Base-by-base conservation (phyloP, 2,797 vertebrate species). In the Acipenser ruthenus region DNA sequence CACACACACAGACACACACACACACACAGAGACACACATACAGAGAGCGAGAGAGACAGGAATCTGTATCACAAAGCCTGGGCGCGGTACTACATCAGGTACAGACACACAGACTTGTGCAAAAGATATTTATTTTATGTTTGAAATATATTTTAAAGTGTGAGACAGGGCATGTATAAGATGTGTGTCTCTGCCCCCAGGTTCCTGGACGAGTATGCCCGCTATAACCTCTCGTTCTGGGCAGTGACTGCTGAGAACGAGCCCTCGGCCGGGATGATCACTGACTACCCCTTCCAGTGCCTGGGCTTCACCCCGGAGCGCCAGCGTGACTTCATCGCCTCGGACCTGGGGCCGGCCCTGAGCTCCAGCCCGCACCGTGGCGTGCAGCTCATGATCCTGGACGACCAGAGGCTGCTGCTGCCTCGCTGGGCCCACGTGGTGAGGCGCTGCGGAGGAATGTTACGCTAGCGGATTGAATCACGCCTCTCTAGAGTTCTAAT, bases 361-460 rank as follows among this genome's bases (percentile, higher is more conserved):
- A 85, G 85, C 50, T 86, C 86, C 66, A 96, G 95, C 6, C 77
- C 85, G 5, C 87, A 91, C 79, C 72, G 64, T 0, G 49, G 78
- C 0, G 64, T 91, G 68, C 88, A 78, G 23, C 63, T 99, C 72
- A 86, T 99, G 73, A 90, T 95, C 13, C 81, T 98, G 64, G 96
- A 99, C 0, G 96, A 99, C 81, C 89, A 87, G 64, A 87, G 96
- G n/a, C 65, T 95, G 62, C 86, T 95, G 72, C 85, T 99, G 73
- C 94, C 94, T 0, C 68, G 82, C 80, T 99, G 96, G 96, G 93
- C 95, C 48, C 89, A 88, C 85, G 94, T 96, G 91, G 95, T 99
- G 86, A 91, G 93, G 55, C 10, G 59, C 66, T 75, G 68, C 15
- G 15, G 15, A 18, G 15, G 15, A 18, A 18, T 18, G 15, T 18